phyloP scores from a whole-genome alignment of 2,888 invertebrate species.

The Drosophila incognita region DNA sequence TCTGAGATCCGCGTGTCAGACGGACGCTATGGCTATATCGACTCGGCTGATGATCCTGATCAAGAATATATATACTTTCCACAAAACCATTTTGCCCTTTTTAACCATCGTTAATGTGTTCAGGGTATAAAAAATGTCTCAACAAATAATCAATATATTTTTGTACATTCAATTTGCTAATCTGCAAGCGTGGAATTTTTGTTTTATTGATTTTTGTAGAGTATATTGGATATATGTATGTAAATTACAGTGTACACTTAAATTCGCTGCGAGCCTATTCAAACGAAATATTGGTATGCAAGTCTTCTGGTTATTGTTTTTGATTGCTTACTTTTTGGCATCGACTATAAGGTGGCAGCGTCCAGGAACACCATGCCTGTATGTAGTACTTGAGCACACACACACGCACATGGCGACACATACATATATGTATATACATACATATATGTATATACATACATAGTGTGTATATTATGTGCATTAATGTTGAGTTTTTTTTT shows the following conservation, averaged over 20 bases:
- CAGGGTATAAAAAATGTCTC: no score
- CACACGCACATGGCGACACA: neutral
- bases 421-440: neutral
- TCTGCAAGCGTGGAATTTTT: neutral
- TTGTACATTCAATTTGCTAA: neutral
- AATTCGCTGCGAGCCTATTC: neutral
- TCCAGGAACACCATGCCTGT: conserved; percentile 20
- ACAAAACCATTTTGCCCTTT: no score
- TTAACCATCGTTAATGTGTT: no score
- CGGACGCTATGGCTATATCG: no score
- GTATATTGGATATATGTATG: neutral
- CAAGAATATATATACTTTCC: no score
- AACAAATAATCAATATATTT: neutral
- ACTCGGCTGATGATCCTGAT: no score
- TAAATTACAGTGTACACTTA: conserved; percentile 4
- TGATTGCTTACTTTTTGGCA: conserved; percentile 27
- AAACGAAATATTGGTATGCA: neutral
- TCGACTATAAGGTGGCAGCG: conserved; percentile 38
- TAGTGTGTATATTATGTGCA: conserved; percentile 20
- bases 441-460: neutral
- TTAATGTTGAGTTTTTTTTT: conserved; percentile 37
- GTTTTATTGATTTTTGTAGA: neutral
- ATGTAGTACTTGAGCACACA: conserved; percentile 9
- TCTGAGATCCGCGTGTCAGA: no score
- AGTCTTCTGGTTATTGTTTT: conserved; percentile 10